These are phyloP conservation scores for Acinonyx jubatus DNA, from an alignment of 2,113 vertebrate genomes.

Conservation along the genomic window DNA sequence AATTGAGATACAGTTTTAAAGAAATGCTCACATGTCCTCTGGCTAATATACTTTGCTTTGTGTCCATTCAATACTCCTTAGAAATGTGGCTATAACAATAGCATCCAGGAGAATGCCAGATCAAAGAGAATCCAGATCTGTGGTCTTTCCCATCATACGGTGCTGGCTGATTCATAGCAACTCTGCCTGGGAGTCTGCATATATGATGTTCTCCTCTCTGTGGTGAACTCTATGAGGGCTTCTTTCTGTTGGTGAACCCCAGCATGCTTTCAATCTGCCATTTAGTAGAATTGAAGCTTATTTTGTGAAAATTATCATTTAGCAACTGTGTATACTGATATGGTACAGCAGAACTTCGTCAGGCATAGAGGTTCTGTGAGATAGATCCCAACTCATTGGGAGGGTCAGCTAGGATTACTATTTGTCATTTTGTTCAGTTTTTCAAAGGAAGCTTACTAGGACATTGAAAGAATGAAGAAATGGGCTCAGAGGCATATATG, in stretches of 20 bases:
- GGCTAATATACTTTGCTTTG: neutral
- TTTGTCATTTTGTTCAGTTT: slow-evolving; percentile 25
- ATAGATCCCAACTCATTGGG: neutral
- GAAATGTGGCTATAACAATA: neutral
- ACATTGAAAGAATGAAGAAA: neutral
- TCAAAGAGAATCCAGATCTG: neutral
- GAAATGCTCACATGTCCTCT: neutral
- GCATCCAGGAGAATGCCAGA: neutral
- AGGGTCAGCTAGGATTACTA: neutral
- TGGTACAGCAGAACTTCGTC: neutral
- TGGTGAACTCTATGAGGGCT: neutral
- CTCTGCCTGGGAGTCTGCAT: neutral
- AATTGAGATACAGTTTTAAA: neutral
- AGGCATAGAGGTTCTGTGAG: neutral
- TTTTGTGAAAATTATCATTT: slow-evolving; percentile 39
- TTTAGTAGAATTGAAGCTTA: neutral
- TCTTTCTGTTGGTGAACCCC: neutral
- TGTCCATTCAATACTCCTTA: neutral
- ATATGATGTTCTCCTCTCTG: neutral
- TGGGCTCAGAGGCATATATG: neutral
- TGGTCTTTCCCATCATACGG: neutral
- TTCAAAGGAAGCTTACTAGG: neutral
- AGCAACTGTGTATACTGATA: neutral
- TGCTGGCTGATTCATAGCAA: neutral
- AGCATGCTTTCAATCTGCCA: neutral